phyloP scores from a whole-genome alignment of 2,888 invertebrate genomes.

The Miltochrista miniata region DNA sequence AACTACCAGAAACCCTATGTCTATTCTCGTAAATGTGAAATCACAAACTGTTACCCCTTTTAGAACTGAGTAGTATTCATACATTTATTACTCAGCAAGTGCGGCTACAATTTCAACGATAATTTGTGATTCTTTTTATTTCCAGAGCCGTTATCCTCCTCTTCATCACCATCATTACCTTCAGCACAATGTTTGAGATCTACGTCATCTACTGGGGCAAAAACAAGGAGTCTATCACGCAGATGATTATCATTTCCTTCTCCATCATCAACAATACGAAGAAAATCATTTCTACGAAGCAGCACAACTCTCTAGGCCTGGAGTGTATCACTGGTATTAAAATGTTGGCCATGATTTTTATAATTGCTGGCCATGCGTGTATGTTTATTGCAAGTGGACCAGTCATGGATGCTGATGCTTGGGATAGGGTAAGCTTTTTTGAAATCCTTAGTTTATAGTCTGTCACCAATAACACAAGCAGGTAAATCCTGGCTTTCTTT shows the following conservation, averaged over 20 bases:
- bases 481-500: too few relatives aligned
- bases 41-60: too few relatives aligned
- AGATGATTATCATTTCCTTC: slow-evolving; percentile 76
- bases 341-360: slow-evolving; percentile 86
- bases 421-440: slow-evolving; percentile 78
- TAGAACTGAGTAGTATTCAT: too few relatives aligned
- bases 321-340: slow-evolving; percentile 87
- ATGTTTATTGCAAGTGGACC: slow-evolving; percentile 87
- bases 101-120: too few relatives aligned
- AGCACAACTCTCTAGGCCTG: slow-evolving; percentile 83
- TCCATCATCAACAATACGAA: slow-evolving; percentile 84
- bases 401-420: slow-evolving; percentile 85
- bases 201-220: slow-evolving; percentile 57
- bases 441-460: background rate
- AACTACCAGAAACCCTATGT: too few relatives aligned
- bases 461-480: too few relatives aligned
- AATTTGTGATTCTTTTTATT: slow-evolving; percentile 17
- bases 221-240: slow-evolving; percentile 51
- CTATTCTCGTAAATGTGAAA: too few relatives aligned
- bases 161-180: slow-evolving; percentile 67
- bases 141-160: slow-evolving; percentile 76
- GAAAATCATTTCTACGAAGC: slow-evolving; percentile 83
- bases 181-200: slow-evolving; percentile 77
- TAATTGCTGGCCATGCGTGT: slow-evolving; percentile 86
- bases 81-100: too few relatives aligned